A percentile compares a stretch with the other conserved stretches of the same genome.
These are phyloP conservation scores for Mus spretus DNA, from an alignment of 2,797 vertebrate genomes.

Conservation along the genomic window DNA sequence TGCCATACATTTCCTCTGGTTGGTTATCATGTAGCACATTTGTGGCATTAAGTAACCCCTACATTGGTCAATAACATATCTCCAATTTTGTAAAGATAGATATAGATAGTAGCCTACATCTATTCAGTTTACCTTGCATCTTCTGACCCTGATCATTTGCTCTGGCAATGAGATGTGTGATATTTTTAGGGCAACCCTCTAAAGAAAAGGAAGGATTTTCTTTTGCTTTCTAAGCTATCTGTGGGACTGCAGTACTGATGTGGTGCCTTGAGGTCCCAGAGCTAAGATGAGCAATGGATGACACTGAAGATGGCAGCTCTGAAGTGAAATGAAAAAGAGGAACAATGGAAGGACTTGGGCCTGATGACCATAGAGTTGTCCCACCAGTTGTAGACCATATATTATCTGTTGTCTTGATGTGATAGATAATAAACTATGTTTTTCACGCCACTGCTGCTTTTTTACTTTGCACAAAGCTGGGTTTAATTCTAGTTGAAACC, in stretches of 20 bases:
- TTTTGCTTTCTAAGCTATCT: slow-evolving; percentile 16
- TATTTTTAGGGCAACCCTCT: not conserved
- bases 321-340: not conserved
- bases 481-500: not conserved
- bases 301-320: not conserved
- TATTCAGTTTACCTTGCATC: slow-evolving; percentile 6
- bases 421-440: slow-evolving; percentile 27
- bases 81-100: not conserved
- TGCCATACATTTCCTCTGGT: not conserved
- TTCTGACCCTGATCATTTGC: not conserved
- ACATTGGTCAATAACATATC: slow-evolving; percentile 9
- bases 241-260: not conserved
- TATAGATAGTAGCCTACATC: slow-evolving; percentile 23
- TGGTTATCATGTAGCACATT: not conserved
- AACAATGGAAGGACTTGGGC: not conserved
- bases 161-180: not conserved
- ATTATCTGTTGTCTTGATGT: not conserved
- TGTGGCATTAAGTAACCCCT: not conserved
- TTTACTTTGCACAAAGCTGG: not conserved
- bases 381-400: not conserved
- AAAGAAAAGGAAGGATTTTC: not conserved
- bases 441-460: not conserved
- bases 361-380: not conserved
- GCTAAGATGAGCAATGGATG: not conserved
- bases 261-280: not conserved